A percentile compares a stretch with the other conserved stretches of the same genome.
Evolutionary conservation across 2,888 invertebrate genomes (phyloP).

Genomic region (Elegia similella): DNA sequence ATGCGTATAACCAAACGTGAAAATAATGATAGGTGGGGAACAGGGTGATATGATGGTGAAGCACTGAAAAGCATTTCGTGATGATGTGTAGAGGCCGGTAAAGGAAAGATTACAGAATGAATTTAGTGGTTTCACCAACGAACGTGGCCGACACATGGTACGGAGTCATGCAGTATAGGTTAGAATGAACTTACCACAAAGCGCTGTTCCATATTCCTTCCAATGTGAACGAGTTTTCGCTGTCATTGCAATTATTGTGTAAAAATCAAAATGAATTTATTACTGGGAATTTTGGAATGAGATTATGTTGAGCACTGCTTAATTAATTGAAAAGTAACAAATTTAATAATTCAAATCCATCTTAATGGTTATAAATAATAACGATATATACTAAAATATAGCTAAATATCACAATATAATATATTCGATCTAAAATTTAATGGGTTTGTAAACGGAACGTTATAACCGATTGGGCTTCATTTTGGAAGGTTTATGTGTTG

Average conservation of each 20-base stretch:
- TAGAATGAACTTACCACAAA: conserved; percentile 76
- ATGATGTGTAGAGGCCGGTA: not conserved
- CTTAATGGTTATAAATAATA: conserved; percentile 71
- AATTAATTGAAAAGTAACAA: conserved; percentile 61
- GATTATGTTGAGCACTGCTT: conserved; percentile 79
- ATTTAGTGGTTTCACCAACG: conserved; percentile 2
- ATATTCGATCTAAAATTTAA: conserved; percentile 73
- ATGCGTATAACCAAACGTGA: not conserved
- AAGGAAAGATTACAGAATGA: not conserved
- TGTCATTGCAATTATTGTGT: conserved; percentile 67
- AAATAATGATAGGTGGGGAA: not conserved
- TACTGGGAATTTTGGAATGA: conserved; percentile 77
- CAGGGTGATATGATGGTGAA: not conserved
- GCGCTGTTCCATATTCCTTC: conserved; percentile 81
- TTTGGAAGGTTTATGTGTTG: conserved; percentile 79
- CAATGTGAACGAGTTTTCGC: conserved; percentile 79
- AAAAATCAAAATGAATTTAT: conserved; percentile 52
- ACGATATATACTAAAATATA: conserved; percentile 67
- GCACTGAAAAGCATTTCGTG: not conserved
- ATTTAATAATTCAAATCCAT: conserved; percentile 72
- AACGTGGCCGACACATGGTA: conserved; percentile 49
- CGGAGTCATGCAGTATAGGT: conserved; percentile 53
- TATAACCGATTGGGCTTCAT: conserved; percentile 81
- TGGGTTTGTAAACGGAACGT: conserved; percentile 71
- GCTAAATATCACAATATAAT: conserved; percentile 80